phyloP scores from a whole-genome alignment of 2,888 invertebrate species.

The Trachelus tabidus region DNA sequence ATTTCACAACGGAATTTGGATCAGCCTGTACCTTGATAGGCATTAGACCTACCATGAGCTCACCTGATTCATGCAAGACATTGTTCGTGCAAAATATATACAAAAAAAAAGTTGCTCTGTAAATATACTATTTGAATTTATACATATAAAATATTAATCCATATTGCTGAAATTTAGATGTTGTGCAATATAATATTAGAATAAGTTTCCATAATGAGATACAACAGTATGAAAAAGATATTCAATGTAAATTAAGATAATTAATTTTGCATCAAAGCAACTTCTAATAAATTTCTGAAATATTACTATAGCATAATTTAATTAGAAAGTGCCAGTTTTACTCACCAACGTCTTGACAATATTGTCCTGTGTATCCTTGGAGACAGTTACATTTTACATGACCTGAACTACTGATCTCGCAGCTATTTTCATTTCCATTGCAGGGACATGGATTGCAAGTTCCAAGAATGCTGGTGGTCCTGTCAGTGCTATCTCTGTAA shows the following conservation, averaged over 20 bases:
- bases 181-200: not conserved
- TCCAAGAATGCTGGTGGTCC: conserved; percentile 68
- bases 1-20: conserved; percentile 62
- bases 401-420: conserved; percentile 68
- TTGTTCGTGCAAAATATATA: conserved; percentile 35
- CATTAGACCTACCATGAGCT: conserved; percentile 67
- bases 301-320: conserved; percentile 10
- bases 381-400: conserved; percentile 77
- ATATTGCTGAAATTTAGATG: not conserved
- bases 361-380: conserved; percentile 76
- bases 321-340: conserved; percentile 8
- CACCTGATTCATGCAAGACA: conserved; percentile 48
- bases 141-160: not conserved
- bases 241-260: conserved; percentile 5
- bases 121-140: not conserved
- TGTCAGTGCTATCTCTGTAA: conserved; percentile 75
- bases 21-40: conserved; percentile 65
- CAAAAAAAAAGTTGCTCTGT: not conserved
- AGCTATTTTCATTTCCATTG: conserved; percentile 77
- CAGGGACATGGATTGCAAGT: conserved; percentile 82
- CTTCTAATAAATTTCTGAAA: conserved; percentile 3
- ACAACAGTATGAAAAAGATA: conserved; percentile 12
- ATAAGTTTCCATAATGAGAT: not conserved
- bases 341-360: conserved; percentile 74
- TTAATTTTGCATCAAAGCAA: not conserved